These are phyloP conservation scores for Tetramorium alpestre DNA, from an alignment of 1,140 invertebrate species.

Conservation along the genomic window DNA sequence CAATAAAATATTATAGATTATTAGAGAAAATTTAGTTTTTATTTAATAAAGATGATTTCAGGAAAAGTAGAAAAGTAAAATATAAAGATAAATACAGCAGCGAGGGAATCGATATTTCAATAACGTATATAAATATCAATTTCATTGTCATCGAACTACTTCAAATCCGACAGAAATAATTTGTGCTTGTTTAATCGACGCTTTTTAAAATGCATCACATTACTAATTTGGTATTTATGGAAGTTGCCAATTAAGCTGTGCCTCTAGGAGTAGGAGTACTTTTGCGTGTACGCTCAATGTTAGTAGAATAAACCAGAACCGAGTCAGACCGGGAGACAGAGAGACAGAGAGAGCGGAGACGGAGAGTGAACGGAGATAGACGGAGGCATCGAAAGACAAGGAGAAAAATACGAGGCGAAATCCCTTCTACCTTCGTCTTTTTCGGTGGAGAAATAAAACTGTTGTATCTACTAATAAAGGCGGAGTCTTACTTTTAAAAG, in stretches of 20 bases:
- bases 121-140: background rate
- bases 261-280: constrained; percentile 20
- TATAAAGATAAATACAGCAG: background rate
- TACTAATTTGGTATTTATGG: constrained; percentile 33
- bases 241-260: constrained; percentile 59
- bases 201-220: constrained; percentile 5
- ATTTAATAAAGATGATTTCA: background rate
- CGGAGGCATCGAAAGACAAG: constrained; percentile 35
- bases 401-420: constrained; percentile 52
- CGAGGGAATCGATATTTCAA: background rate
- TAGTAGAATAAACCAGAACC: constrained; percentile 44
- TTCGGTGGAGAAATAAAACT: constrained; percentile 82
- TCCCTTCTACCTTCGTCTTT: constrained; percentile 57
- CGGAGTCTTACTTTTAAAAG: constrained; percentile 85
- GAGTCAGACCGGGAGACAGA: constrained; percentile 25
- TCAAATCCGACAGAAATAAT: background rate
- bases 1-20: background rate
- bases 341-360: background rate
- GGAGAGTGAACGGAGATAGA: constrained; percentile 19
- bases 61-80: background rate
- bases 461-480: constrained; percentile 85
- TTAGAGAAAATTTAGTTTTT: background rate
- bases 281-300: constrained; percentile 29
- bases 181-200: background rate
- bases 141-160: background rate